These are phyloP conservation scores for Tetheella fluctuosa DNA, from an alignment of 2,888 invertebrate species.

Conservation along the genomic window DNA sequence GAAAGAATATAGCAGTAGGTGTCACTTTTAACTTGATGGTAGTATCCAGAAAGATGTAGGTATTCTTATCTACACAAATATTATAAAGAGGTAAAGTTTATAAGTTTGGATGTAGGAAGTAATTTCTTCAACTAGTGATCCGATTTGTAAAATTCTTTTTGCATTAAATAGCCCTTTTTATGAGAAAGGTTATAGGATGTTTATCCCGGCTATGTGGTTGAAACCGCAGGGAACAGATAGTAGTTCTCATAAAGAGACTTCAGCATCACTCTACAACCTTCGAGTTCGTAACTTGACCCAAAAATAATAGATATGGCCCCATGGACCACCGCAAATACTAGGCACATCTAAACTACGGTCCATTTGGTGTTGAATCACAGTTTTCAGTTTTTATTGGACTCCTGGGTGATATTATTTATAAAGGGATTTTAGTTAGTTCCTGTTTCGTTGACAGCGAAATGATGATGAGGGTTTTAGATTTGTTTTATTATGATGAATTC, in stretches of 20 bases:
- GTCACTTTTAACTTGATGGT: too few species aligned
- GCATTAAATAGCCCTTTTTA: too few species aligned
- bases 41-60: too few species aligned
- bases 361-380: slow-evolving; percentile 39
- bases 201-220: too few species aligned
- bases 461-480: neutral
- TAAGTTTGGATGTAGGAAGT: too few species aligned
- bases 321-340: slow-evolving; percentile 23
- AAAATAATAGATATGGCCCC: slow-evolving; percentile 21
- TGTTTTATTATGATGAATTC: neutral
- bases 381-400: slow-evolving; percentile 34
- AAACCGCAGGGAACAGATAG: too few species aligned
- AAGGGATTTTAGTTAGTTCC: slow-evolving; percentile 14
- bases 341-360: slow-evolving; percentile 27
- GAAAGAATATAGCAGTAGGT: too few species aligned
- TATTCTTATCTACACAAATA: too few species aligned
- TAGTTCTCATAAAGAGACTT: neutral
- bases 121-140: too few species aligned
- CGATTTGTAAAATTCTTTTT: too few species aligned
- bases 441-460: neutral
- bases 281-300: slow-evolving; percentile 15
- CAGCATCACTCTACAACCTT: neutral
- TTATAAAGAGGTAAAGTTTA: too few species aligned
- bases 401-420: slow-evolving; percentile 33
- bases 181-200: too few species aligned